Base-by-base conservation (phyloP, 2,888 invertebrate genomes). In the Zonitis immaculata region DNA sequence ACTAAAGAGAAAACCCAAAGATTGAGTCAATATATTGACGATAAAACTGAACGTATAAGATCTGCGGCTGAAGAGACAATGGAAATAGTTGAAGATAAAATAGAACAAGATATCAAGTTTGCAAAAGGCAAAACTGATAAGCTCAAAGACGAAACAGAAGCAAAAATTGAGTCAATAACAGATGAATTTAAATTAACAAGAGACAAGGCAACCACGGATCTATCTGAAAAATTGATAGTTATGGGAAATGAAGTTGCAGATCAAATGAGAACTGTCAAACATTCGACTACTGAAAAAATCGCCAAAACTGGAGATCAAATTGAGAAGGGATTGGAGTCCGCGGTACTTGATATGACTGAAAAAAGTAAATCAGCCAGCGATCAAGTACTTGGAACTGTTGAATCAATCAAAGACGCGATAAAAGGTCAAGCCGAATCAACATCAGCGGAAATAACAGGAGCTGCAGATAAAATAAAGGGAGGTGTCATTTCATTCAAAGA, bases 21-120 rank as follows among this genome's bases (percentile, higher is more conserved):
- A 22, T 22, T 22, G 22, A 22, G 22, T 22, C 3, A 22, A 39
- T 35, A n/a, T 20, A 52, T 54, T 22, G 47, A 57, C 6, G 49
- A 54, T 3, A 52, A 59, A 20, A 32, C 59, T 14, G 32, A 44
- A 7, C 32, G 16, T 9, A 18, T 44, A 18, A 42, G 42, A 32
- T n/a, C n/a, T n/a, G n/a, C n/a, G n/a, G n/a, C n/a, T n/a, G n/a
- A n/a, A n/a, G n/a, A n/a, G n/a, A n/a, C n/a, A n/a, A n/a, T n/a
- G n/a, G 42, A 42, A 39, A 47, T 39, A 48, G 66, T 65, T 4
- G 68, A 66, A 46, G 66, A n/a, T n/a, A n/a, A 68, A 54, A 65
- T 66, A 12, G 39, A 58, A 62, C 14, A 32, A 64, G 67, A 35
- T 59, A 60, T 14, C 22, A 57, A 30, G 22, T 22, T 22, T 4